phyloP scores from a whole-genome alignment of 2,113 vertebrate species.

The Onychorhynchus coronatus region DNA sequence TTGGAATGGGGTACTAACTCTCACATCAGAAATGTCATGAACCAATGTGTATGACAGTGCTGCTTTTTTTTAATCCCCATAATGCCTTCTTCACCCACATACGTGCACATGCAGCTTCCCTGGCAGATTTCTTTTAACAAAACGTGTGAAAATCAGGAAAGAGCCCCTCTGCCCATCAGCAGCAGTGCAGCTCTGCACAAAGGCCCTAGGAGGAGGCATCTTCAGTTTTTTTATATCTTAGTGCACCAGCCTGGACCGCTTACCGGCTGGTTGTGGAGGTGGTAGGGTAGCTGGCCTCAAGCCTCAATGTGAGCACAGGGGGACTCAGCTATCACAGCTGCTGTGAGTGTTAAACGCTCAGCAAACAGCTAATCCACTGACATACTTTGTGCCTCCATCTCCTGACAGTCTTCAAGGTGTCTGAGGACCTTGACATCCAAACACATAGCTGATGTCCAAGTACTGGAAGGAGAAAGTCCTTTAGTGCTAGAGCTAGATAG shows the following conservation, averaged over 20 bases:
- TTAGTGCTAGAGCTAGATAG: not conserved
- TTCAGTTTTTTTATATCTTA: not conserved
- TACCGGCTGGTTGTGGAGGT: not conserved
- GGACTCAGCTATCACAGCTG: not conserved
- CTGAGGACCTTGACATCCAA: accelerated
- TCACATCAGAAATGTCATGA: not conserved
- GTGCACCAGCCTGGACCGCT: not conserved
- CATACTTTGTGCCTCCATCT: not conserved
- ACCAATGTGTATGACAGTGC: not conserved
- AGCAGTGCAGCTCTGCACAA: not conserved
- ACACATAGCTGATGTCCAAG: not conserved
- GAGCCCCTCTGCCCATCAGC: not conserved
- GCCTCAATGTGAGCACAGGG: not conserved
- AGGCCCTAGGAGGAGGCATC: not conserved
- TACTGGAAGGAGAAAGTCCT: not conserved
- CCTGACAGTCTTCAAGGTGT: not conserved
- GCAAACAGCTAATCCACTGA: not conserved
- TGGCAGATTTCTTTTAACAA: not conserved
- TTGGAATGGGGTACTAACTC: not conserved
- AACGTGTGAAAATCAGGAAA: not conserved
- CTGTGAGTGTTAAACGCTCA: not conserved
- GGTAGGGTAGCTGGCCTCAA: not conserved
- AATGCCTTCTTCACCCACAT: not conserved
- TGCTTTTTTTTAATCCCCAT: not conserved
- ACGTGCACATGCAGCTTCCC: not conserved